Evolutionary conservation across 2,113 vertebrate species (phyloP).

Genomic region (Psettodes erumei): DNA sequence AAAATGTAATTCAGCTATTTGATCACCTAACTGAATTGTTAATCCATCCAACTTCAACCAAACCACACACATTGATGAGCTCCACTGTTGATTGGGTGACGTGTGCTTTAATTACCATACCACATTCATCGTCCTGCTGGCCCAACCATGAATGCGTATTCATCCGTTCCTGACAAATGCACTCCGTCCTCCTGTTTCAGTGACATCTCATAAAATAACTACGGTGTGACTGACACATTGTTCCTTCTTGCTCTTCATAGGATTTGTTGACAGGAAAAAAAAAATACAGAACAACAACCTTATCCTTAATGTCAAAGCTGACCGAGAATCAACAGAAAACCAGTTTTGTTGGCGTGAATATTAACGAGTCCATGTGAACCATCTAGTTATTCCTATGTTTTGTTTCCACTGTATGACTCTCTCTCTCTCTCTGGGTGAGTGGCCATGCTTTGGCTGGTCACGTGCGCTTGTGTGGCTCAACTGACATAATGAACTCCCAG

Average conservation of each 20-base stretch:
- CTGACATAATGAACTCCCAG: slow-evolving; percentile 73
- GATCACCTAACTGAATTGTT: background rate
- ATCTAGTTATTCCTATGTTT: background rate
- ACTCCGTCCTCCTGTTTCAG: no score
- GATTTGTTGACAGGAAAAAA: background rate
- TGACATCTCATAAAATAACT: no score
- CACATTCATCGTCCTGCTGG: no score
- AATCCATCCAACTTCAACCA: no score
- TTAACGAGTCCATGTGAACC: background rate
- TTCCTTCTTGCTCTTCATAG: background rate
- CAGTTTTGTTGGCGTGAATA: background rate
- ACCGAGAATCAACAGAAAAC: background rate
- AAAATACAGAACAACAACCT: background rate
- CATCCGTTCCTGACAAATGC: no score
- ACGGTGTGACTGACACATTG: no score
- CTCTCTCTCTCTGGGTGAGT: slow-evolving; percentile 40
- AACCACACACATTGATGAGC: no score
- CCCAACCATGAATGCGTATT: no score
- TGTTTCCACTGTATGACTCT: background rate
- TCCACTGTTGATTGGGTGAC: no score
- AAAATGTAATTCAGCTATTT: background rate
- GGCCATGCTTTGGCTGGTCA: slow-evolving; percentile 59
- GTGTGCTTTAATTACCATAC: no score
- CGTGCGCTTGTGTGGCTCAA: slow-evolving; percentile 53
- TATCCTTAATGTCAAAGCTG: background rate